Conservation (phyloP, 37 sponge, comb jelly and placozoan genomes). For the Spongilla lacustris region DNA sequence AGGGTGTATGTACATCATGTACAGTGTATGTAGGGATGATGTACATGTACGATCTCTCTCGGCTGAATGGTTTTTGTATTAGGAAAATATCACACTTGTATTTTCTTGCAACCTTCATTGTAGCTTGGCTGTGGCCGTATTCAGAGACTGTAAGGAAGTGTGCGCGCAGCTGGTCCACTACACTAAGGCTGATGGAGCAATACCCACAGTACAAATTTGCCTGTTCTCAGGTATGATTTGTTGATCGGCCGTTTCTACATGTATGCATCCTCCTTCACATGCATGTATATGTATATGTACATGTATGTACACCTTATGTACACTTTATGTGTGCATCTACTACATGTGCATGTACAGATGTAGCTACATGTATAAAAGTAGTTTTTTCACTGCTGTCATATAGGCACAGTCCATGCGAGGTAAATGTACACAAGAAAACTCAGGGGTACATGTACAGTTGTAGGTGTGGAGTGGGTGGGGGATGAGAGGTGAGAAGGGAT, state of each 20-base stretch:
- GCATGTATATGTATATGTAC: too few relatives aligned
- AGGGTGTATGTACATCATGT: too few relatives aligned
- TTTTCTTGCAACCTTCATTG: background rate
- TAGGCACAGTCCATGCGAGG: background rate
- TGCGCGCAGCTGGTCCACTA: conserved; percentile 77
- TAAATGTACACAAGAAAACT: background rate
- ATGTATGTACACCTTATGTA: background rate
- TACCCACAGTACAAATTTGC: conserved; percentile 57
- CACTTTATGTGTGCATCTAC: background rate
- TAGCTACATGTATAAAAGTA: too few relatives aligned
- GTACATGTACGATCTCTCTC: too few relatives aligned
- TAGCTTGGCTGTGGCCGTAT: conserved; percentile 87
- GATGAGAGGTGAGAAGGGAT: too few relatives aligned
- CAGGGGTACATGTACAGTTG: too few relatives aligned
- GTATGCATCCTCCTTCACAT: background rate
- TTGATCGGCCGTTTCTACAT: background rate
- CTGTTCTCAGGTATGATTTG: conserved; percentile 60
- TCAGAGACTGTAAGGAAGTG: conserved; percentile 78
- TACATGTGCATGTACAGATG: too few relatives aligned
- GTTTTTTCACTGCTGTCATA: too few relatives aligned
- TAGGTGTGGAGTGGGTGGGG: background rate
- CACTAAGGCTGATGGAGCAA: conserved; percentile 61
- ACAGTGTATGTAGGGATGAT: too few relatives aligned
- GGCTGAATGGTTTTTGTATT: too few relatives aligned
- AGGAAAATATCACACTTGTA: background rate